Evolutionary conservation across 2,888 invertebrate genomes (phyloP).

Genomic region (Didymodactylos carnosus): DNA sequence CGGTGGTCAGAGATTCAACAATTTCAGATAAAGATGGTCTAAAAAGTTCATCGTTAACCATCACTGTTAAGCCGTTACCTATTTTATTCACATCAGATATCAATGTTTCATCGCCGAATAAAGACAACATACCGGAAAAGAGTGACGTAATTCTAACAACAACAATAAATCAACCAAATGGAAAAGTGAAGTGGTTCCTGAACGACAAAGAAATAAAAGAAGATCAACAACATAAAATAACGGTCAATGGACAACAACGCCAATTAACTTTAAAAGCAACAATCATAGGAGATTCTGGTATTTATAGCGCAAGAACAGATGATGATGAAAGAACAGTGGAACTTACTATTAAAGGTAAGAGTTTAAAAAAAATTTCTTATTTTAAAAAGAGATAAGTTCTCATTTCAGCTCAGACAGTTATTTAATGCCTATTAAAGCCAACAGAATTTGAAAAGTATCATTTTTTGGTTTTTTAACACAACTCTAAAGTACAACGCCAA

Average conservation of each 20-base stretch:
- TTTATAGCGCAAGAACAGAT: background rate
- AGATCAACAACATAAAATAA: background rate
- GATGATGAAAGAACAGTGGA: background rate
- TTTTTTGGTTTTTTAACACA: too few species aligned
- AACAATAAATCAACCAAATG: background rate
- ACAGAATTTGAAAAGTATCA: too few species aligned
- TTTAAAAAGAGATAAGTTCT: too few species aligned
- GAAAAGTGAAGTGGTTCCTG: background rate
- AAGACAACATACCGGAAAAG: background rate
- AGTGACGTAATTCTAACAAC: background rate
- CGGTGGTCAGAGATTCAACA: background rate
- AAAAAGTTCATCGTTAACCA: background rate
- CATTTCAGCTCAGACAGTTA: too few species aligned
- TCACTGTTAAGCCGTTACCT: background rate
- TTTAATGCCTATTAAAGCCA: too few species aligned
- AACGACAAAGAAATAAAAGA: background rate
- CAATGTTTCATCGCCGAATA: background rate
- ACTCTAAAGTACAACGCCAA: too few species aligned
- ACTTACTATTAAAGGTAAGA: background rate
- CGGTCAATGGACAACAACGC: background rate
- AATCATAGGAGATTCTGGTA: background rate
- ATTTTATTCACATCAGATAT: background rate
- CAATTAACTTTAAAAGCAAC: background rate
- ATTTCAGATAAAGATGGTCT: background rate
- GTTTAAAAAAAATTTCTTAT: too few species aligned